These are phyloP conservation scores for Neogale vison DNA, from an alignment of 2,113 vertebrate species.

Conservation along the genomic window DNA sequence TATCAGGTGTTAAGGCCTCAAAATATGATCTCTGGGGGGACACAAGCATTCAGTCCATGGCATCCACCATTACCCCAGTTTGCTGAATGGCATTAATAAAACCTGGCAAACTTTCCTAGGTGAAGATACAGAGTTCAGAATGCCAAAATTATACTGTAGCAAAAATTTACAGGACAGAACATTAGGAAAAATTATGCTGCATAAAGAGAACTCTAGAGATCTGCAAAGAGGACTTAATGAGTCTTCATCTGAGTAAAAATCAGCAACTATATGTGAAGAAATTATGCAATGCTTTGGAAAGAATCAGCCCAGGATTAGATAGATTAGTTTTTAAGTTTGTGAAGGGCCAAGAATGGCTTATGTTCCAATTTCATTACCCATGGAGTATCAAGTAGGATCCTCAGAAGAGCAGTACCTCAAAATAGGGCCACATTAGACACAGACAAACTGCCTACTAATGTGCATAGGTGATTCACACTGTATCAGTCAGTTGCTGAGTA, in stretches of 20 bases:
- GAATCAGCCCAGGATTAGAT: not conserved
- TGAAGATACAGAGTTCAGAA: not conserved
- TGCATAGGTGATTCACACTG: not conserved
- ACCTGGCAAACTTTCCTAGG: not conserved
- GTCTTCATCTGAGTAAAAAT: not conserved
- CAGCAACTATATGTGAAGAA: not conserved
- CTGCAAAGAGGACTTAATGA: not conserved
- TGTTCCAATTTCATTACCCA: not conserved
- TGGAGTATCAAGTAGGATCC: not conserved
- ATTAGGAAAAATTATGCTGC: not conserved
- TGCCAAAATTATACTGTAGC: not conserved
- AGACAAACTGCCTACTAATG: not conserved
- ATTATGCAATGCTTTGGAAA: not conserved
- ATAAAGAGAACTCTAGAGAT: not conserved
- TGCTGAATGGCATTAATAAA: not conserved
- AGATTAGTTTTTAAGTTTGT: not conserved
- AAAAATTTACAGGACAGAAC: not conserved
- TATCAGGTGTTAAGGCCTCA: not conserved
- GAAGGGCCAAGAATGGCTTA: not conserved
- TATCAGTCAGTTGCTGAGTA: not conserved
- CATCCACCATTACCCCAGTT: not conserved
- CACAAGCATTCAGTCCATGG: not conserved
- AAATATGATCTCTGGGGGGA: not conserved
- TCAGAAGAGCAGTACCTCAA: not conserved
- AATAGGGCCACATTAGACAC: not conserved